Evolutionary conservation across 30 jellyfish, hydroid and myxozoan genomes (phyloP), one percentile per base, ranked within the genome.

Genomic region (Turritopsis rubra): DNA sequence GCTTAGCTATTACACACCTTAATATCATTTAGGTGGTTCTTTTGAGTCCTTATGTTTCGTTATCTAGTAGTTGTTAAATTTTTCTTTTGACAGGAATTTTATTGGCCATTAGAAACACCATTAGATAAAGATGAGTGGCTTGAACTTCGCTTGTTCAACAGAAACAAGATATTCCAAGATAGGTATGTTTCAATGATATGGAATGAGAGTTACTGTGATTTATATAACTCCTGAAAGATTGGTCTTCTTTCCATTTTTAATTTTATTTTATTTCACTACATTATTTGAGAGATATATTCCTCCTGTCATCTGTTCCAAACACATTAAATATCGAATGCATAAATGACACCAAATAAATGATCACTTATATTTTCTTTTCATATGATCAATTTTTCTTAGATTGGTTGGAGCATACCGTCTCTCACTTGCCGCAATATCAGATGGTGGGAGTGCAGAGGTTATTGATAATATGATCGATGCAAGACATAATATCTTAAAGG

Each of bases 101-200:
- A 22, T 75, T 92, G 98, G 98, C 96, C 96, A 18, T 85, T 92
- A 29, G 90, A 88, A 65, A 87, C 98, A 78, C 81, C 84, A 60
- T 85, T 92, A 72, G 98, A 84, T 79, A 88, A 84, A 23, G 99
- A 94, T 7, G 99, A 94, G 73, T 85, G 83, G 72, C 79, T 94
- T 28, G 97, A 89, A 52, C 79, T 94, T 17, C 88, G 96, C 1
- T 23, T 94, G 52, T 94, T 86, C 90, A 94, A 94, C 88, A 75
- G 95, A 68, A 94, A 94, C 85, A 94, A 94, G 77, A 90, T 94
- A 17, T 94, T 94, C 82, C 99, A 89, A 54, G 99, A 94, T 83
- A 89, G 99, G 99, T 86, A 85, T 29, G n/a, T 41, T 41, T 41
- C 60, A 41, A 3, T n/a, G n/a, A n/a, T n/a, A n/a, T n/a, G n/a